Base-by-base conservation (phyloP, 2,113 vertebrate genomes). In the Grantiella picta region DNA sequence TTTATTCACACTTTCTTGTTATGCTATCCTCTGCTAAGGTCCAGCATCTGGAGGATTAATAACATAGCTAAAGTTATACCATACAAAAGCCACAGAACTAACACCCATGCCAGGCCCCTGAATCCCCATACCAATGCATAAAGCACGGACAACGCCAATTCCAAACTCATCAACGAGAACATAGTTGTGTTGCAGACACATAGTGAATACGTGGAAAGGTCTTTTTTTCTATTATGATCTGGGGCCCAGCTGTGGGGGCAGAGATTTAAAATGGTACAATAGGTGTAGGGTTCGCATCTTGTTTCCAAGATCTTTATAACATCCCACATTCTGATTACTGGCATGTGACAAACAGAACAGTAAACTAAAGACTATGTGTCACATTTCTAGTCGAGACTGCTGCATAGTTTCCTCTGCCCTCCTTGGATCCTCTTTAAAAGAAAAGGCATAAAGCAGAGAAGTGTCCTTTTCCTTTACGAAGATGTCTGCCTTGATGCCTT, bases 161-260 rank as follows among this genome's bases (percentile, higher is more conserved):
- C 59, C 63, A 85, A 89, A 91, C 65, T 53, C 8, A 2, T 79
- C 80, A 80, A 87, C 1, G 0, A 94, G 50, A 82, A 86, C 78
- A 65, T 10, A 61, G 54, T 27, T 69, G 40, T 76, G 57, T 45
- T 90, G 45, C 79, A 94, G 80, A 75, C 52, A 85, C 56, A 64
- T 11, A 78, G 72, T 54, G 71, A 82, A 88, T 64, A 65, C 63
- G 27, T 89, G 52, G 52, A 91, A 86, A 73, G 60, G 35, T 59
- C 76, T 83, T 92, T 92, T 94, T 60, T 86, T 89, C 66, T 83
- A 33, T 75, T 92, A 64, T 47, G 83, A 81, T 94, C 80, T 83
- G 64, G 64, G 29, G 22, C 63, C 76, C 79, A 90, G 72, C 89
- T 93, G 72, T 73, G 64, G 57, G 79, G 69, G 15, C 8, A 17